These are phyloP conservation scores for Plagodis pulveraria DNA, from an alignment of 2,888 invertebrate species.

Conservation along the genomic window DNA sequence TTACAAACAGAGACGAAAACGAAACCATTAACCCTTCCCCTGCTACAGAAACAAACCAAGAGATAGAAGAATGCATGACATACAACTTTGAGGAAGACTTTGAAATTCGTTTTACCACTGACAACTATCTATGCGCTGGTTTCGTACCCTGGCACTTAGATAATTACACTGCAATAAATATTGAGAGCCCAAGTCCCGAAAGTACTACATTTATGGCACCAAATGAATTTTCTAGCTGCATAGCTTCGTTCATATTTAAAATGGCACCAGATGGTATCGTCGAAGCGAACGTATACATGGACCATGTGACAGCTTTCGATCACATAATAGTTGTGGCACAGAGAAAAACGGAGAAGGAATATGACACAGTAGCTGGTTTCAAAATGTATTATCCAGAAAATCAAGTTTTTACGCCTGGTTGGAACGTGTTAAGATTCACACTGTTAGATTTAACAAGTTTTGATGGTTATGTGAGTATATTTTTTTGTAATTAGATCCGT, in stretches of 20 bases:
- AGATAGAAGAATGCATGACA: slow-evolving; percentile 43
- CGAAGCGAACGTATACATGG: slow-evolving; percentile 51
- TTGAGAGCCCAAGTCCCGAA: slow-evolving; percentile 41
- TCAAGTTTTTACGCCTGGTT: slow-evolving; percentile 42
- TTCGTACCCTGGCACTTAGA: slow-evolving; percentile 48
- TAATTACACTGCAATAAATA: slow-evolving; percentile 43
- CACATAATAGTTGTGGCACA: slow-evolving; percentile 50
- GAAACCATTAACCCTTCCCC: slow-evolving; percentile 11
- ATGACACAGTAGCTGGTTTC: slow-evolving; percentile 47
- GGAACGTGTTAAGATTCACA: slow-evolving; percentile 45
- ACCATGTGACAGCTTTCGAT: slow-evolving; percentile 40
- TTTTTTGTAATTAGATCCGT: too few relatives aligned
- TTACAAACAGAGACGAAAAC: slow-evolving; percentile 34
- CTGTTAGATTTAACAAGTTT: slow-evolving; percentile 43
- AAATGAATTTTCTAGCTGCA: slow-evolving; percentile 46
- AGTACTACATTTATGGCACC: slow-evolving; percentile 51
- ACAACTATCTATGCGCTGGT: slow-evolving; percentile 43
- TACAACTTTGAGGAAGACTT: slow-evolving; percentile 51
- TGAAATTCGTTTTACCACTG: slow-evolving; percentile 42
- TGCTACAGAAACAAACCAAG: slow-evolving; percentile 2
- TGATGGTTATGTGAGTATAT: slow-evolving; percentile 48
- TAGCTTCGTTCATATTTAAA: slow-evolving; percentile 49
- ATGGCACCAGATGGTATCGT: slow-evolving; percentile 49
- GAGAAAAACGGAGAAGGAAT: slow-evolving; percentile 35
- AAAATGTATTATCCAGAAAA: slow-evolving; percentile 43